These are phyloP conservation scores for Boleophthalmus pectinirostris DNA, from an alignment of 2,113 vertebrate species.

Conservation along the genomic window DNA sequence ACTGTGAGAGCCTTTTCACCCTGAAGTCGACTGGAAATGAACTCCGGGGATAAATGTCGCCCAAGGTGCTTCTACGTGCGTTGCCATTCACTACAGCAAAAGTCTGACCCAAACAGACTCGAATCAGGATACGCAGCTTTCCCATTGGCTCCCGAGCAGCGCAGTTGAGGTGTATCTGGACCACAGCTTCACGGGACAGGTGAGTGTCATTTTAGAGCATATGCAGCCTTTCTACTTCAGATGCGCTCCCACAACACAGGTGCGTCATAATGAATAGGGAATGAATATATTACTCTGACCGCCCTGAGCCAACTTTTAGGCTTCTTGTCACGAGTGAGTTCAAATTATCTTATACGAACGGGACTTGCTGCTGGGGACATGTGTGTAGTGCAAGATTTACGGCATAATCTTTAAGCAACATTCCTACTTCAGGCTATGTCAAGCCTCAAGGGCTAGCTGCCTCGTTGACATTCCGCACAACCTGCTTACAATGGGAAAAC, in stretches of 20 bases:
- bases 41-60: conserved; percentile 24
- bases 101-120: conserved; percentile 54
- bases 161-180: conserved; percentile 1
- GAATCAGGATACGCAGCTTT: conserved; percentile 17
- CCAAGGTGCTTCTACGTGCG: conserved; percentile 23
- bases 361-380: background rate
- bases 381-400: too few relatives aligned
- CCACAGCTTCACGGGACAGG: conserved; percentile 33
- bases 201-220: conserved; percentile 19
- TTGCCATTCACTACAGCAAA: conserved; percentile 34
- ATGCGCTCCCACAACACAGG: background rate
- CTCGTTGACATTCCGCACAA: background rate
- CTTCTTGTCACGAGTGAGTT: background rate
- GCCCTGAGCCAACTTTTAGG: background rate
- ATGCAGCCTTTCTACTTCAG: background rate
- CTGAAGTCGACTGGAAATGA: conserved; percentile 47
- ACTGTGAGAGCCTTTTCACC: conserved; percentile 4
- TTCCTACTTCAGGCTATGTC: background rate
- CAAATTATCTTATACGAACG: background rate
- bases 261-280: background rate
- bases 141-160: conserved; percentile 13
- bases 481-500: background rate
- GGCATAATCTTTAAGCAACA: background rate
- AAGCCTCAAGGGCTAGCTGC: background rate
- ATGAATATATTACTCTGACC: background rate